Base-by-base conservation (phyloP, 2,797 vertebrate species). In the Scolopax rusticola region DNA sequence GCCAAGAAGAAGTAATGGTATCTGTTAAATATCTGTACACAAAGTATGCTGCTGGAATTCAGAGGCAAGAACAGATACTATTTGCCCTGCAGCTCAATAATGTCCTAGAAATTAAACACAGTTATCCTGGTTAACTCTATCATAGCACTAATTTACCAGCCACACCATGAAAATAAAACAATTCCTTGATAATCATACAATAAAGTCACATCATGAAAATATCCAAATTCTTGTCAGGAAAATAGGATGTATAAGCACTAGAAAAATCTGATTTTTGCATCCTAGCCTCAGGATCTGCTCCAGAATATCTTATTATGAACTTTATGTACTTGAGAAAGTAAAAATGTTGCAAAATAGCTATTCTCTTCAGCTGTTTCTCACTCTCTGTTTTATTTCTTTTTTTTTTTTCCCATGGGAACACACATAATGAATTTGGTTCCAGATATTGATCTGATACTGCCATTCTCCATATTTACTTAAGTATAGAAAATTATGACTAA, bases 341-440 rank as follows among this genome's bases (percentile, higher is more conserved):
- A 3, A 73, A 81, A 61, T 63, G 7, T 63, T 18, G 7, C 19
- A 67, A 75, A 84, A 69, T 0, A 8, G 5, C 18, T 82, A 5
- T 50, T 63, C 15, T 64, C 3, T 89, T 60, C 25, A 27, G 2
- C 2, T 77, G 2, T 36, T 27, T 63, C 12, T 57, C 12, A 48
- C 2, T 25, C 18, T 40, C 2, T 12, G 2, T 12, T 1, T 16
- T 8, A 15, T 12, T 12, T 6, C 4, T 8, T 32, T 10, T 12
- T 11, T 30, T 19, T 6, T 24, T 24, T 25, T 12, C 10, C 10
- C 30, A 3, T 20, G 3, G 4, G 4, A 1, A 30, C 16, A 40
- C 6, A 36, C 23, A 25, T n/a, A 77, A 56, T 43, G 5, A 63
- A 33, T 65, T 84, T 77, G 3, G 1, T 89, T 91, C 38, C 30